Evolutionary conservation across 2,113 vertebrate genomes (phyloP), one percentile per base, ranked within the genome.

Genomic region (Melanostigma gelatinosum): DNA sequence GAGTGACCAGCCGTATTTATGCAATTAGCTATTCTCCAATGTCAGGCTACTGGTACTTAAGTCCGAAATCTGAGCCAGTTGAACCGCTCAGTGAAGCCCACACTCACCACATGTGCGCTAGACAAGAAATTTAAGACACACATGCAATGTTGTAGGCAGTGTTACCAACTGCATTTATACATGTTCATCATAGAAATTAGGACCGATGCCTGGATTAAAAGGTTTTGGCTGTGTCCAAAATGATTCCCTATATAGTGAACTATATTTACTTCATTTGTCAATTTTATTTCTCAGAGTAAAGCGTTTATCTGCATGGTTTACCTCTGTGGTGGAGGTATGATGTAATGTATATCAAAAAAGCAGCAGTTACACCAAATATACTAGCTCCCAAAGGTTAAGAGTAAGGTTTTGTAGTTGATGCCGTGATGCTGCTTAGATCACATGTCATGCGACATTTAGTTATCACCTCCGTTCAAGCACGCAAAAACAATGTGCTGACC

Each of bases 21-120:
- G 89, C 70, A 77, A 87, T 58, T 15, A 44, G 63, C 58, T 40
- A 63, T 36, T 78, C 81, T 87, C 79, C 8, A 69, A 72, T 87
- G 86, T 88, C 76, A 86, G 77, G 68, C 68, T 82, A 54, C 75
- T 88, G 77, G 79, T 86, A 68, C 76, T 72, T 68, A 13, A 66
- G n/a, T 70, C 52, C 88, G 93, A 93, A 91, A 94, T 81, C 61
- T 89, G 92, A 94, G 81, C 79, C 50, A 54, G 69, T 48, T 75
- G 68, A 77, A 55, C 60, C 63, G 71, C 76, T 78, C 74, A 54
- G 62, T 70, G 77, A 79, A 85, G 75, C 55, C 64, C 55, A 71
- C 84, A 78, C 70, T 72, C 55, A 64, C 52, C 74, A 78, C 83
- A 79, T 75, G 57, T 50, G 13, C 82, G 79, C 57, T 29, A 80